A percentile compares a stretch with the other conserved stretches of the same genome.
phyloP scores from a whole-genome alignment of 2,113 vertebrate genomes.

The Dromaius novaehollandiae region DNA sequence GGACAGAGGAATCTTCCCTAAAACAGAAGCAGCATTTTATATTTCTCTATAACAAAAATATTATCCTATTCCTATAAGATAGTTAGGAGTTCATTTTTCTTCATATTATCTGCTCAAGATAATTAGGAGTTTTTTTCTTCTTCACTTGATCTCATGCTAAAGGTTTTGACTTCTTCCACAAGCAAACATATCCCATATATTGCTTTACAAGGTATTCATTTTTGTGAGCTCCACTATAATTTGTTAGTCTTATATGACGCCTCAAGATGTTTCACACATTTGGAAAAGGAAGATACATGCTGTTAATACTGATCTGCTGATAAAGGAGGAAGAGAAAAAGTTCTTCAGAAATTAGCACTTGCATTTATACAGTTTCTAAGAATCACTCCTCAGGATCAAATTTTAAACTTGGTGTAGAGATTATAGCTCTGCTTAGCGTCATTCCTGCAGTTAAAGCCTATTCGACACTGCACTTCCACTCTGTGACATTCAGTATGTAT shows the following conservation, averaged over 20 bases:
- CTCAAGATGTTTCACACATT: conserved; percentile 46
- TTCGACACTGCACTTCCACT: not conserved
- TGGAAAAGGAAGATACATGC: conserved; percentile 52
- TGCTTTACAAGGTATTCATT: conserved; percentile 68
- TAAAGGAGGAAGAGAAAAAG: not conserved
- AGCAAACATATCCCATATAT: not conserved
- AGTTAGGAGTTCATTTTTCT: not conserved
- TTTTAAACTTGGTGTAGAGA: not conserved
- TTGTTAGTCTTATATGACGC: conserved; percentile 50
- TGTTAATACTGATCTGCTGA: conserved; percentile 50
- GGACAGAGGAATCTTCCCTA: not conserved
- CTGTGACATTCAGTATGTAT: not conserved
- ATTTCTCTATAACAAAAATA: not conserved
- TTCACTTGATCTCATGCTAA: not conserved
- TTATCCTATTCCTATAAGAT: not conserved
- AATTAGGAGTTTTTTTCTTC: not conserved
- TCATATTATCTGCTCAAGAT: too few species aligned
- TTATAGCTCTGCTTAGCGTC: not conserved
- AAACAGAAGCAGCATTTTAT: not conserved
- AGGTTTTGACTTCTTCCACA: conserved; percentile 38
- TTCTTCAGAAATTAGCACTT: not conserved
- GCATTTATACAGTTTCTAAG: not conserved
- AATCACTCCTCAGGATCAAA: not conserved
- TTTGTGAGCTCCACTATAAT: conserved; percentile 67
- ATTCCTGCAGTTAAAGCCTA: not conserved